These are phyloP conservation scores for Cassiopea andromeda DNA, from an alignment of 30 jellyfish, hydroid and myxozoan genomes.

Conservation along the genomic window DNA sequence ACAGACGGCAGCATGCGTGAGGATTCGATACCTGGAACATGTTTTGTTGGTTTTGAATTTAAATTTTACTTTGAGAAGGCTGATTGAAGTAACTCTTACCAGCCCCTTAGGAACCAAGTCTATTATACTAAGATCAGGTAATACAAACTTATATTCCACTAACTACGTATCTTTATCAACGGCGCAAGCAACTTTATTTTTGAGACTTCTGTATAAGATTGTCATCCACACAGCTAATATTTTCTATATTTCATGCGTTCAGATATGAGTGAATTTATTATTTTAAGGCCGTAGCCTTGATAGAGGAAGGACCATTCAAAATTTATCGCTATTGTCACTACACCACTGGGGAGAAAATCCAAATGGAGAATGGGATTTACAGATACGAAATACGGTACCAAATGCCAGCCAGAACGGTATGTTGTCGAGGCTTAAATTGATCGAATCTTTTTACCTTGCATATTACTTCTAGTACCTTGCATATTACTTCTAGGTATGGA, in stretches of 20 bases:
- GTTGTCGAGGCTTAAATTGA: background rate
- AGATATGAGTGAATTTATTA: background rate
- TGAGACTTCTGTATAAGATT: too few relatives aligned
- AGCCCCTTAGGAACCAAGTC: slow-evolving; percentile 55
- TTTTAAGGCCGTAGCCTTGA: background rate
- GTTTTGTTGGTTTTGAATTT: slow-evolving; percentile 29
- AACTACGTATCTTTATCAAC: too few relatives aligned
- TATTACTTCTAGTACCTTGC: background rate
- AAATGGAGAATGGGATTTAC: slow-evolving; percentile 28
- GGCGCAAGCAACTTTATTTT: too few relatives aligned
- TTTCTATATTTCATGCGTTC: background rate
- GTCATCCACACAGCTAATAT: background rate
- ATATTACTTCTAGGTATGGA: background rate
- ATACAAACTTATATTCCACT: background rate
- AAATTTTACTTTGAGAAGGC: slow-evolving; percentile 21
- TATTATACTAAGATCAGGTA: slow-evolving; percentile 42
- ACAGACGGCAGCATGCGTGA: background rate
- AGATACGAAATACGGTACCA: slow-evolving; percentile 32
- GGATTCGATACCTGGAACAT: slow-evolving; percentile 26
- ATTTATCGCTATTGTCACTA: slow-evolving; percentile 46
- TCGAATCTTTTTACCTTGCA: background rate
- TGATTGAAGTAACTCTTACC: slow-evolving; percentile 39
- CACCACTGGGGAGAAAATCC: slow-evolving; percentile 79
- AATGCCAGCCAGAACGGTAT: slow-evolving; percentile 30
- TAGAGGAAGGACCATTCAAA: background rate